Evolutionary conservation across 2,888 invertebrate species (phyloP), one percentile per base, ranked within the genome.

Genomic region (Timandra comae): DNA sequence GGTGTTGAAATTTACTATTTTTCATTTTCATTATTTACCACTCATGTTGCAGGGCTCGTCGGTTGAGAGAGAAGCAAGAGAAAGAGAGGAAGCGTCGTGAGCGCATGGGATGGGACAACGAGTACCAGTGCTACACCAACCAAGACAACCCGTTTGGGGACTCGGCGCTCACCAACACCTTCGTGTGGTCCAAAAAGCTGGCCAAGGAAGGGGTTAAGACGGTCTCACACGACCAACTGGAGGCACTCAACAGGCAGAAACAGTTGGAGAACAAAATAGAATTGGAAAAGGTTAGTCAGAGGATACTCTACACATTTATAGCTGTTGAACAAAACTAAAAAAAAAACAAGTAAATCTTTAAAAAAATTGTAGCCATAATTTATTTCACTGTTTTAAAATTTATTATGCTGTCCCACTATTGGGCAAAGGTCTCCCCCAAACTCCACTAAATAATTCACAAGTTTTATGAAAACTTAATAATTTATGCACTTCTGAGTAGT

Each of bases 141-240:
- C 94, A 95, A 30, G 98, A 99, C 74, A 99, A 99, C 81, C 99
- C 99, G 0, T 99, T 99, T 73, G 99, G 99, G 0, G 99, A 99
- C 87, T 95, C 95, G 0, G 96, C 97, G 56, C 88, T 99, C 22
- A 89, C 98, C 3, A 93, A 98, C 19, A 95, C 97, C 0, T 99
- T 99, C 77, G 95, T 98, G 0, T 99, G 99, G 99, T 88, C 88
- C 11, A 99, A 99, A 76, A 99, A 99, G 71, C 85, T 98, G 28
- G 93, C 97, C 36, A 95, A 96, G 57, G 97, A 98, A 63, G 99
- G 99, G 0, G 84, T 96, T 1, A 89, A 91, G 29, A 91, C 91
- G 37, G 90, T 93, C 0, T 90, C 91, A 9, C 86, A 89, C 8
- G 93, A 95, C 51, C 93, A 96, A 50, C 81, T 98, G 0, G 96